Base-by-base conservation (phyloP, 35 echinoderm and acorn worm genomes). In the Lytechinus variegatus region DNA sequence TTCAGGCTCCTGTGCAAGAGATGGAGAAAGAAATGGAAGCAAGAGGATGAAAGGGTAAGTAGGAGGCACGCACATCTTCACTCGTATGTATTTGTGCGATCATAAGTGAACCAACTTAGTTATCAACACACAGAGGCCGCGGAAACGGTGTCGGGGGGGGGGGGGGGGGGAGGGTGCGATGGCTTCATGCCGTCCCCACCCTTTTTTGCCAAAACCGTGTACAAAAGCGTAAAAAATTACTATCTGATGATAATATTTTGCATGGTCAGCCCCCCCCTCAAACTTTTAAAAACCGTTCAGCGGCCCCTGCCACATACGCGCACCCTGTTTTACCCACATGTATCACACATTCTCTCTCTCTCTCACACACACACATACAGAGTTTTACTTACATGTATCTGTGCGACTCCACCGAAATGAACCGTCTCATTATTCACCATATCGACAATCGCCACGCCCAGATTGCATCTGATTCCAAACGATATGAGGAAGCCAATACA, bases 381-480 rank as follows among this genome's bases (percentile, higher is more conserved):
- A 24, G 87, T 90, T 16, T 61, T 99, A 94, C 97, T 99, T 93
- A 99, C 98, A 88, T 98, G 97, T 95, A 98, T 94, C 87, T 98
- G 94, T 90, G 95, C 93, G 95, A 96, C 88, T 44, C 98, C 98
- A 19, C 96, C 95, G 14, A 96, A 98, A 61, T 97, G 97, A 24
- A 99, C 96, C 61, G 98, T 99, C 19, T 99, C 96, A 28, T 99
- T 99, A 27, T 98, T 97, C 0, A 95, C 96, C 98, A 99, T 99
- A 60, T 97, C 97, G 9, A 97, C 97, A 94, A 99, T 99, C 8
- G 98, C 97, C 52, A 99, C 98, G 19, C 98, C 98, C 57, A 99
- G 86, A 44, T 99, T 99, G 92, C 98, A 99, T 33, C 98, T 86
- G 24, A 99, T 99, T 91, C 97, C 98, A 52, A 99, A 99, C n/a